These are phyloP conservation scores for Solea senegalensis DNA, from an alignment of 2,113 vertebrate species.

Conservation along the genomic window DNA sequence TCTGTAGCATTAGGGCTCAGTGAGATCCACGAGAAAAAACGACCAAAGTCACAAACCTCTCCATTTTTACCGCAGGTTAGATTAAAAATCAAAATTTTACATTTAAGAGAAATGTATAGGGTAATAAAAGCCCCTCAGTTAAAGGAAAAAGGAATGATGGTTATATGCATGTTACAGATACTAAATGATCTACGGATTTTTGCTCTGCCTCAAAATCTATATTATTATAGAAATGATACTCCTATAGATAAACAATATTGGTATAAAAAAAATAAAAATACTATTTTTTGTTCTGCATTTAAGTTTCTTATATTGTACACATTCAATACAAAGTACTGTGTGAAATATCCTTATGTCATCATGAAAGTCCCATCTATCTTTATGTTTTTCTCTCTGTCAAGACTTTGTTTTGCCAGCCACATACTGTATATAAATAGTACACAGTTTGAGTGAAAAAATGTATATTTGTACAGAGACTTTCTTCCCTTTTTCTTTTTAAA, in stretches of 20 bases:
- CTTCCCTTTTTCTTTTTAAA: slow-evolving; percentile 55
- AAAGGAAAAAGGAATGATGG: slow-evolving; percentile 29
- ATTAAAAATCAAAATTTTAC: not conserved
- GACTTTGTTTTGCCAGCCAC: slow-evolving; percentile 33
- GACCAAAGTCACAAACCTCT: not conserved
- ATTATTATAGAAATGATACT: slow-evolving; percentile 48
- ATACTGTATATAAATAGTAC: slow-evolving; percentile 35
- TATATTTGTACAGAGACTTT: slow-evolving; percentile 75
- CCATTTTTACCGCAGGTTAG: not conserved
- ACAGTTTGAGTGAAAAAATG: slow-evolving; percentile 47
- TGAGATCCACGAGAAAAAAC: not conserved
- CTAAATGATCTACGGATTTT: slow-evolving; percentile 40
- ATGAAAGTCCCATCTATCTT: not conserved
- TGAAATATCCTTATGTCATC: slow-evolving; percentile 23
- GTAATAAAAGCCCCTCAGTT: not conserved
- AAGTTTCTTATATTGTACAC: not conserved
- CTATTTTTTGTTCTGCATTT: slow-evolving; percentile 39
- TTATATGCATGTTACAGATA: slow-evolving; percentile 69
- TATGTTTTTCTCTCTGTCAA: not conserved
- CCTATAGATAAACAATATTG: slow-evolving; percentile 31
- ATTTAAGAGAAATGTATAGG: slow-evolving; percentile 27
- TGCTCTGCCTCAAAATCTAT: slow-evolving; percentile 43
- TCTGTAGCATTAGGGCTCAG: not conserved
- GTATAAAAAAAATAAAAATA: slow-evolving; percentile 52
- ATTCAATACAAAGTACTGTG: too few species aligned